Base-by-base conservation (phyloP, 2,888 invertebrate species). In the Tachina fera region DNA sequence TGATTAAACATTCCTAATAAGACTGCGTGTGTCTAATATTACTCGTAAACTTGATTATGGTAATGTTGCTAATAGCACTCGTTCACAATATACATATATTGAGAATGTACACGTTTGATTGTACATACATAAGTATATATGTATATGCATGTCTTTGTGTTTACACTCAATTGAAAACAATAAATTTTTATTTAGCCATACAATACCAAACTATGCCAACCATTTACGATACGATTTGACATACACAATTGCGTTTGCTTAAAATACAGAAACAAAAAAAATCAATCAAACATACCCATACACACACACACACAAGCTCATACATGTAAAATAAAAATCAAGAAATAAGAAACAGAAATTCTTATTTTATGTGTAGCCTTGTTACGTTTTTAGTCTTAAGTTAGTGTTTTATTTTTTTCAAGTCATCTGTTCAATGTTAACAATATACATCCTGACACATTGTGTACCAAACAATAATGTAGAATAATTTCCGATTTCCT, bases 161-260 rank as follows among this genome's bases (percentile, higher is more conserved):
- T 90, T 90, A 90, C 90, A 89, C 89, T 91, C 91, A 90, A 91
- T 91, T 91, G 91, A 90, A 91, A 90, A 91, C 90, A 91, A 91
- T 91, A 91, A 91, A 91, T 91, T 91, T n/a, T 91, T 89, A 90
- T 88, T 90, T 88, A 81, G 87, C 83, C 87, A 88, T 79, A 89
- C 85, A 87, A 72, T 58, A 87, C 8, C 77, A 76, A 88, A 88
- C 76, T 83, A 87, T 78, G 82, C 41, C 76, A 67, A 31, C 41
- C 78, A 51, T 67, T 45, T 51, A 22, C 77, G 51, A 81, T 72
- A 67, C 39, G 53, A 61, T 70, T 75, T 78, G 77, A 78, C 60
- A 60, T 53, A 80, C 56, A 72, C 76, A 80, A 61, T 67, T 67
- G 67, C 41, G 16, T 58, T 53, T 56, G n/a, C 4, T 58, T 31